phyloP scores from a whole-genome alignment of 2,888 invertebrate species.

The Thereva unica region DNA sequence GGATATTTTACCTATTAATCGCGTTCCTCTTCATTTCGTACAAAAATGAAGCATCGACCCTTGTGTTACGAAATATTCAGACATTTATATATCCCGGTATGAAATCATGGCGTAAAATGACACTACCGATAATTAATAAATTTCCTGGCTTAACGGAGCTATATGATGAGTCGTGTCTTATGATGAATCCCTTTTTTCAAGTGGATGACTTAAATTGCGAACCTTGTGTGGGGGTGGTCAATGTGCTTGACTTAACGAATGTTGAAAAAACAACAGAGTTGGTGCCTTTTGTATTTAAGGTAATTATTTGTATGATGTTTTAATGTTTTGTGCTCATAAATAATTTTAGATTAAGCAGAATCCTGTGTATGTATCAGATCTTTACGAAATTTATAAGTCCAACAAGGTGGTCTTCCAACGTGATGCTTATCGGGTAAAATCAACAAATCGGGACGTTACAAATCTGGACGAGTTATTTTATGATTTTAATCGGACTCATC shows the following conservation, averaged over 20 bases:
- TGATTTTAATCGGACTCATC: constrained; percentile 52
- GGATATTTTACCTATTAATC: constrained; percentile 52
- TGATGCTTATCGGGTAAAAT: constrained; percentile 63
- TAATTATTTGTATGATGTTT: constrained; percentile 45
- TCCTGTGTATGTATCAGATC: constrained; percentile 60
- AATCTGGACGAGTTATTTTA: constrained; percentile 56
- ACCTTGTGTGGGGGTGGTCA: constrained; percentile 74
- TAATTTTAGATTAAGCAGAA: constrained; percentile 63
- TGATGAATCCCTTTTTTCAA: constrained; percentile 82
- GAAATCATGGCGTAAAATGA: constrained; percentile 70
- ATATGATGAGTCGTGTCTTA: constrained; percentile 82
- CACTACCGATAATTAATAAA: constrained; percentile 74
- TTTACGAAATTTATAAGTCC: constrained; percentile 64
- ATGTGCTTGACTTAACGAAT: constrained; percentile 66
- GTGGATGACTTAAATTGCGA: constrained; percentile 83
- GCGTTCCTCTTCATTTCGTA: constrained; percentile 60
- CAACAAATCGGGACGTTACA: constrained; percentile 52
- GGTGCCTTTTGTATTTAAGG: constrained; percentile 64
- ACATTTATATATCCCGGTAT: constrained; percentile 81
- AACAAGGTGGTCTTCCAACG: constrained; percentile 67
- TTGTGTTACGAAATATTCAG: constrained; percentile 73
- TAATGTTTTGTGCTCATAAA: constrained; percentile 9
- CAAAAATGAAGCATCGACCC: constrained; percentile 66
- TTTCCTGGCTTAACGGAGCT: constrained; percentile 76
- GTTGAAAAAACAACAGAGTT: constrained; percentile 50